Base-by-base conservation (phyloP, 2,113 vertebrate species). In the Pteropus alecto region DNA sequence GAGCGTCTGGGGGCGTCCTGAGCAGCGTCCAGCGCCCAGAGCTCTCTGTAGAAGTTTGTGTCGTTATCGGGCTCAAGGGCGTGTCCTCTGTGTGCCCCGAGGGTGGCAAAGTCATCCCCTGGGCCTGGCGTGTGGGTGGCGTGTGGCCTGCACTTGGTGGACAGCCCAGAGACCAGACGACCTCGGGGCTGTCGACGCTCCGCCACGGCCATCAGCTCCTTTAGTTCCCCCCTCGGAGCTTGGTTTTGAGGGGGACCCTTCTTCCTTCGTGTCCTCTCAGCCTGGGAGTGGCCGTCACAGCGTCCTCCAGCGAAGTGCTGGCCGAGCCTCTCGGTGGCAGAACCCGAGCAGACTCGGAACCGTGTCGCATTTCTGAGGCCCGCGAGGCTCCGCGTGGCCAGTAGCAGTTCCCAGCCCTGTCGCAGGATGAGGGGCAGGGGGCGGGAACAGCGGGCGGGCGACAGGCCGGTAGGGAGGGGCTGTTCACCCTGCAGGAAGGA, bases 391-490 rank as follows among this genome's bases (percentile, higher is more conserved):
- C 6, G 43, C 7, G 5, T 43, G 43, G 5, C 43, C 43, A 43
- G 43, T 7, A 43, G 5, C 43, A 43, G 7, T 43, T 43, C 43
- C 43, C 43, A 7, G 43, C 7, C 43, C 43, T 7, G 43, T 5
- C 4, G 43, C 43, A 43, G 43, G 43, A 43, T 43, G 43, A 7
- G 43, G 43, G 33, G 54, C 85, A 71, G 38, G 6, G 22, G 9
- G 15, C 2, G 22, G 9, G 15, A 1, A 15, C 67, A 19, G 10
- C 2, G 0, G 38, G 2, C 3, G 18, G 16, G 14, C 43, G 43
- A 43, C 43, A 43, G 1, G 5, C 38, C 54, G 8, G 14, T 33
- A 26, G 54, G 38, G 46, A 78, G 60, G 3, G 3, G 6, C 3
- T 0, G 11, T 6, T 22, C 41, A 35, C 2, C 18, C 24, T 2